Base-by-base conservation (phyloP, 2,113 vertebrate genomes). In the Tragelaphus imberbis region DNA sequence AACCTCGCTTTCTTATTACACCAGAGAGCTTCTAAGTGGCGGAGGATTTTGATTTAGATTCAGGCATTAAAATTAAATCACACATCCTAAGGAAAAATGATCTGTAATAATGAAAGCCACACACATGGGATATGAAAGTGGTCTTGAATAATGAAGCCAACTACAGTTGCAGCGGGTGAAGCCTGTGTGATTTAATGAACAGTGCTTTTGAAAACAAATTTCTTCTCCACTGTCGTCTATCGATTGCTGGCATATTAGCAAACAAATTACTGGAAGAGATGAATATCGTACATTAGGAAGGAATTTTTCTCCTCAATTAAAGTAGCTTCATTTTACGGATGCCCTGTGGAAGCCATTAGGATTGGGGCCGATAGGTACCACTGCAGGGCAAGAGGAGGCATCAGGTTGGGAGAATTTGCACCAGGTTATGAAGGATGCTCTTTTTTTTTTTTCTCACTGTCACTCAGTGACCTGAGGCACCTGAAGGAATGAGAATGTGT, bases 21-120 rank as follows among this genome's bases (percentile, higher is more conserved):
- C 98, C 53, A 98, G 98, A 98, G 98, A 98, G 95, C 36, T 80
- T 96, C 98, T 98, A 98, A 99, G 97, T 97, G 97, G 98, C 90
- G 93, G 97, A 98, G 97, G 96, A 98, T 98, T 98, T 98, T 98
- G 98, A 98, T 98, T 99, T 99, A 98, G 98, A 98, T 98, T 98
- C 92, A 88, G 98, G 93, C 97, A 98, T 98, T 99, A 98, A 99
- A 98, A 98, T 98, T 98, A 99, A 98, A 99, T 99, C 98, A 98
- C 98, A 98, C 95, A 93, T 98, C 95, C 98, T 98, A 98, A 98
- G 98, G 98, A 98, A 98, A 99, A 99, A 98, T 98, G 97, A 98
- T 98, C 95, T 75, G 0, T 98, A 98, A 97, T 99, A 99, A 98
- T 98, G 98, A 98, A 98, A 98, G 98, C 94, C 95, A 85, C 94